A percentile compares a stretch with the other conserved stretches of the same genome.
phyloP scores from a whole-genome alignment of 2,888 invertebrate species.

The Bugulina stolonifera region DNA sequence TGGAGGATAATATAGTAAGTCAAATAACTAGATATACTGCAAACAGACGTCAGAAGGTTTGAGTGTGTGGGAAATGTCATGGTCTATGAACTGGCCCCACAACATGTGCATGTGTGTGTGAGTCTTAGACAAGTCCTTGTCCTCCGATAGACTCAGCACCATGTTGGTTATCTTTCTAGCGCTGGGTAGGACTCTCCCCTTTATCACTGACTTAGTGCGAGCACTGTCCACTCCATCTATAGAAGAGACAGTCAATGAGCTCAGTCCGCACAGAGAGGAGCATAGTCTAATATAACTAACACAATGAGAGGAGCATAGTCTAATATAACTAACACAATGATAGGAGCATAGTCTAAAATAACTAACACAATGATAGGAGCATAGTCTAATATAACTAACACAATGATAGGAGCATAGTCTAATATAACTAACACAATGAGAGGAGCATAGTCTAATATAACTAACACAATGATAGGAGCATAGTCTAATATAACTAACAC shows the following conservation, averaged over 20 bases:
- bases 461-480: too few relatives aligned
- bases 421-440: too few relatives aligned
- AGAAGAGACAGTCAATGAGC: too few relatives aligned
- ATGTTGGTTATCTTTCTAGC: conserved; percentile 32
- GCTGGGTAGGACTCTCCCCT: conserved; percentile 30
- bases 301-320: neutral
- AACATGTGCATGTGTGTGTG: conserved; percentile 33
- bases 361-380: neutral
- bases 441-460: too few relatives aligned
- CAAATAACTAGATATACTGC: too few relatives aligned
- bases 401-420: too few relatives aligned
- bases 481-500: too few relatives aligned
- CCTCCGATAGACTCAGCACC: conserved; percentile 29
- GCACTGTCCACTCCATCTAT: neutral
- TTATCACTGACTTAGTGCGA: neutral
- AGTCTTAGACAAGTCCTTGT: conserved; percentile 24
- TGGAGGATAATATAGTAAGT: too few relatives aligned
- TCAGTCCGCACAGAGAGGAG: too few relatives aligned
- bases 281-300: neutral
- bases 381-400: neutral
- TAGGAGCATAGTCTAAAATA: neutral
- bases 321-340: neutral
- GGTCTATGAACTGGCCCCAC: conserved; percentile 36
- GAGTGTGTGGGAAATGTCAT: conserved; percentile 33
- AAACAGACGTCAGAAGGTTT: neutral